Evolutionary conservation across 2,888 invertebrate genomes (phyloP), one percentile per base, ranked within the genome.

Genomic region (Eugnorisma glareosa): DNA sequence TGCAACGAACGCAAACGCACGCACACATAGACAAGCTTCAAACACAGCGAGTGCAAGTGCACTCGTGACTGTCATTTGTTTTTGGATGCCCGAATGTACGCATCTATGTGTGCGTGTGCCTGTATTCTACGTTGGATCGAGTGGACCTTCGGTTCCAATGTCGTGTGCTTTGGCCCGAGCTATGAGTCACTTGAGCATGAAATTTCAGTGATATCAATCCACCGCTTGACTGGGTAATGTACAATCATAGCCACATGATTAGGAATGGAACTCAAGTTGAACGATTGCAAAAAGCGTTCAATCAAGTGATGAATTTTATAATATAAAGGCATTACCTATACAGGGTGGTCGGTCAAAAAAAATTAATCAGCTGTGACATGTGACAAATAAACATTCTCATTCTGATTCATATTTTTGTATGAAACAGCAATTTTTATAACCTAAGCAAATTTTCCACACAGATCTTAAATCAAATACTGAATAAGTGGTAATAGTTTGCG

Each of bases 121-220:
- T 31, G 18, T 31, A 31, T 63, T 24, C 21, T 35, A 37, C 21
- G 1, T 28, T 63, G 1, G 3, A 6, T 28, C 35, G 1, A 43
- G 18, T 7, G 5, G 10, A 35, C 8, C 28, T 79, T 77, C 43
- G 45, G 77, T 77, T 18, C 1, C 10, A 28, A 35, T 54, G 8
- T 15, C 21, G 7, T 13, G 8, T 24, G 28, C 13, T 6, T 31
- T 76, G 21, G 1, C 37, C 21, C n/a, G 11, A 61, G 45, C 48
- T 40, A 59, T 43, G 43, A 66, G n/a, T 54, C 54, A 83, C 54
- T 40, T 35, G 35, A 61, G 66, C 84, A 37, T 73, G 79, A 69
- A 78, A 83, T 79, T 83, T 48, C 69, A 69, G 68, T 78, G 81
- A 69, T 61, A 67, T 37, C 66, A 73, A 79, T 83, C 40, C 40